Evolutionary conservation across 2,797 vertebrate species (phyloP).

Genomic region (Picus viridis): DNA sequence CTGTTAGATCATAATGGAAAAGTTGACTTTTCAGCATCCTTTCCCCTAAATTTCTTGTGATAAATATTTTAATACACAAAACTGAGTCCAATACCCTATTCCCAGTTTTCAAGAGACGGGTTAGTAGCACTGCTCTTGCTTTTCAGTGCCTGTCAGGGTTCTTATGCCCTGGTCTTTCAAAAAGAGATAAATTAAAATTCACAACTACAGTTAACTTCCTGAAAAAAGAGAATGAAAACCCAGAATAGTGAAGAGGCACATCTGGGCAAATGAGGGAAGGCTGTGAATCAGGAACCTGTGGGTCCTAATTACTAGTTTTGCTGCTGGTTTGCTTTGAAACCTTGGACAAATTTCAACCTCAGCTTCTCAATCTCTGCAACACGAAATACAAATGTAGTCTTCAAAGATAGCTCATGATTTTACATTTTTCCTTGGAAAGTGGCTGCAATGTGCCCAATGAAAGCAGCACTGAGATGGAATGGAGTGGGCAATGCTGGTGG

Average conservation of each 20-base stretch:
- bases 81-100: background rate
- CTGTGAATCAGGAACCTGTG: background rate
- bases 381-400: background rate
- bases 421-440: background rate
- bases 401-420: background rate
- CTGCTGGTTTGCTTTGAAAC: slow-evolving; percentile 1
- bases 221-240: background rate
- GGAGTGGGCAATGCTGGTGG: accelerated
- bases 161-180: background rate
- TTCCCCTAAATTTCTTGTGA: slow-evolving; percentile 15
- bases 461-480: background rate
- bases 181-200: background rate
- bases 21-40: slow-evolving; percentile 47
- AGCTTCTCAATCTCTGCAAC: background rate
- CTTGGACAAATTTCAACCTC: background rate
- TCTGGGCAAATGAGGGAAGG: background rate
- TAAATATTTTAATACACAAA: slow-evolving; percentile 59
- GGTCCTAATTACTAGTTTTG: background rate
- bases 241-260: background rate
- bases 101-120: slow-evolving; percentile 22
- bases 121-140: background rate
- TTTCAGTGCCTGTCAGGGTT: background rate
- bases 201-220: background rate
- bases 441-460: background rate
- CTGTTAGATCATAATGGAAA: slow-evolving; percentile 33